A percentile compares a stretch with the other conserved stretches of the same genome.
phyloP scores from a whole-genome alignment of 64 coral and sea anemone species.

The Astreopora myriophthalma region DNA sequence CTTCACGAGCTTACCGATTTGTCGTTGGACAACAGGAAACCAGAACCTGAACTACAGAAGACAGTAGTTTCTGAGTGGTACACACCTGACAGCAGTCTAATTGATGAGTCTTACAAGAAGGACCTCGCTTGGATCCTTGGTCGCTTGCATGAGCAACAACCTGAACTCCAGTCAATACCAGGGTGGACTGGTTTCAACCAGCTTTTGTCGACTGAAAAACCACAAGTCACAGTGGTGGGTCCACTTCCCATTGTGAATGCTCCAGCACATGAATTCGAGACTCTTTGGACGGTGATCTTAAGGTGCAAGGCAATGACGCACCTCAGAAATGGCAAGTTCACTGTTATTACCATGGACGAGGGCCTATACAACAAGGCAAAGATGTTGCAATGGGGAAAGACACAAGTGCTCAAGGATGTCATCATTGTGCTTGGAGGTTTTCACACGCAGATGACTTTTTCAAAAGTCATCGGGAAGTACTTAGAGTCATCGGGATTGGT shows the following conservation, averaged over 20 bases:
- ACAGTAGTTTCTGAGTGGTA: constrained; percentile 38
- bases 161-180: constrained; percentile 35
- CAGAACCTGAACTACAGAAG: neutral
- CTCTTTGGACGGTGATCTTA: constrained; percentile 40
- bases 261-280: constrained; percentile 48
- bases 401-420: constrained; percentile 35
- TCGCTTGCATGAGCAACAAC: neutral
- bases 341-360: constrained; percentile 48
- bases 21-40: neutral
- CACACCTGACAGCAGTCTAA: neutral
- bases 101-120: constrained; percentile 21
- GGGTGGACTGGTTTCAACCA: constrained; percentile 62
- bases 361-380: constrained; percentile 59
- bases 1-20: neutral
- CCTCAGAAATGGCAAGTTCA: constrained; percentile 1
- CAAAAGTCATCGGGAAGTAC: constrained; percentile 75
- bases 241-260: constrained; percentile 61
- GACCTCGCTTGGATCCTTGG: neutral
- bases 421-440: constrained; percentile 71
- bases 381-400: constrained; percentile 72
- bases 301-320: constrained; percentile 48
- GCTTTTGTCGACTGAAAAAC: neutral
- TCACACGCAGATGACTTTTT: constrained; percentile 76
- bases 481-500: constrained; percentile 68
- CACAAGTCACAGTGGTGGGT: constrained; percentile 26